Evolutionary conservation across 2,888 invertebrate genomes (phyloP), one percentile per base, ranked within the genome.

Genomic region (Agelastica alni): DNA sequence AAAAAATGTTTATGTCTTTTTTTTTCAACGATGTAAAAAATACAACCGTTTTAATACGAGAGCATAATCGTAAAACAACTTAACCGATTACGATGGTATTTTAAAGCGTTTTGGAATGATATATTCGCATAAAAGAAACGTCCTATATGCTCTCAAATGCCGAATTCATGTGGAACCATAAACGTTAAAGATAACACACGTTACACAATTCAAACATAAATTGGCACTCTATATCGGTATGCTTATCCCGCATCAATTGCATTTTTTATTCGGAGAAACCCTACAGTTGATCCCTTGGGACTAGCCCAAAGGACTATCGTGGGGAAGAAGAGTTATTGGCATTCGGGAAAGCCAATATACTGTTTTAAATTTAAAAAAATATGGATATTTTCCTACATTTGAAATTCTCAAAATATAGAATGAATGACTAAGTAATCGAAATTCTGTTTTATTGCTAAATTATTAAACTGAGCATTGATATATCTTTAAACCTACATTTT

Each of bases 241-340:
- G 45, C 45, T 34, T 45, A 45, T 45, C 45, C 45, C 45, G 36
- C 36, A 45, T 34, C 45, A 45, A 45, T 45, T 45, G 45, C 45
- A 45, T 45, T 45, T 45, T 45, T 45, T 22, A 34, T 45, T 32
- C 26, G n/a, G 34, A 34, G 20, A 34, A 45, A 45, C 45, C 45
- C 34, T 32, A 20, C 14, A 34, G 22, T 45, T 32, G 34, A 16
- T 22, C 45, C 45, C 26, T 4, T 45, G 45, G 45, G 45, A 45
- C 13, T 34, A 32, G 18, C 34, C 45, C 34, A 10, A 14, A 14
- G 2, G 12, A 6, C 22, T 22, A 34, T 22, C 3, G 31, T 31
- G n/a, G 32, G 3, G 6, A 1, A 30, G 12, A 7, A 34, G 16
- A 34, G 26, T 45, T 22, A 45, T 34, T 45, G 10, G 22, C 16